A percentile compares a stretch with the other conserved stretches of the same genome.
phyloP scores from a whole-genome alignment of 2,888 invertebrate species.

The Archips xylosteana region DNA sequence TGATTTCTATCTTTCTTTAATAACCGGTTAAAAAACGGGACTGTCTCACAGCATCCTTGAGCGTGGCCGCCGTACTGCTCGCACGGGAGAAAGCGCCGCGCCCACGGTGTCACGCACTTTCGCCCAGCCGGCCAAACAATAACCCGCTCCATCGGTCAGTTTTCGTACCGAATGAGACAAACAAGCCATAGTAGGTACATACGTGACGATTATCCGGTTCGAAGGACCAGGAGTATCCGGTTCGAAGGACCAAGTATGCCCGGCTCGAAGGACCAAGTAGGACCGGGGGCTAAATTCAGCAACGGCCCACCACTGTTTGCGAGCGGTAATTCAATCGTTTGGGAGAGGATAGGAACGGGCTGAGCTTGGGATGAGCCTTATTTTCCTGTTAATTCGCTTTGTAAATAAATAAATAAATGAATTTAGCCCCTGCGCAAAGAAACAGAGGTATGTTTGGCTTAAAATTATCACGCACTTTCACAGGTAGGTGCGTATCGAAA shows the following conservation, averaged over 20 bases:
- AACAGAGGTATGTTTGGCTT: too few relatives aligned
- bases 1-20: too few relatives aligned
- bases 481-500: too few relatives aligned
- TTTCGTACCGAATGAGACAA: neutral
- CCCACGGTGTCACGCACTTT: constrained; percentile 9
- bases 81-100: constrained; percentile 15
- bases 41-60: constrained; percentile 29
- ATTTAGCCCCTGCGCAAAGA: too few relatives aligned
- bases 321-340: too few relatives aligned
- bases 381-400: too few relatives aligned
- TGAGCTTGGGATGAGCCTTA: too few relatives aligned
- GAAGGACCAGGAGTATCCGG: neutral
- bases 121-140: constrained; percentile 4
- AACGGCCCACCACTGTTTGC: too few relatives aligned
- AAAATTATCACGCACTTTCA: too few relatives aligned
- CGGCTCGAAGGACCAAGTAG: neutral
- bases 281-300: neutral
- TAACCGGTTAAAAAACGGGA: neutral
- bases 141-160: neutral
- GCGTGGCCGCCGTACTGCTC: constrained; percentile 28
- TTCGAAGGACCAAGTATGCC: neutral
- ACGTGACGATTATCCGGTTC: neutral
- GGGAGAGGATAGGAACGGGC: too few relatives aligned
- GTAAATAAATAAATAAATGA: too few relatives aligned
- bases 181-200: neutral